phyloP scores from a whole-genome alignment of 2,888 invertebrate genomes.

The Watsonalla binaria region DNA sequence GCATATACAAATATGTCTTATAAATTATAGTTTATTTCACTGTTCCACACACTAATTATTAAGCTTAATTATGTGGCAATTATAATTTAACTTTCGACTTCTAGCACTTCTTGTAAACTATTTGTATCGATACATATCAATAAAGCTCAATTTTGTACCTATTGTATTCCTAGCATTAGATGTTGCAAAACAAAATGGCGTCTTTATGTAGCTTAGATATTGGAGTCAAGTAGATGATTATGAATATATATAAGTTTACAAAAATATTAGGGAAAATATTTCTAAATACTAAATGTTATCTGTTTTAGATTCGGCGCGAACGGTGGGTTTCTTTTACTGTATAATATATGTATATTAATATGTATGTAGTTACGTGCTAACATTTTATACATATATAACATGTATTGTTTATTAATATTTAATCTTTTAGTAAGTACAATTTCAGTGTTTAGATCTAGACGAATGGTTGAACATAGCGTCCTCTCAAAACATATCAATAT shows the following conservation, averaged over 20 bases:
- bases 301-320: no score
- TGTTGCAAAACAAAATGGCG: conserved; percentile 64
- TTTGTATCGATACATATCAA: conserved; percentile 72
- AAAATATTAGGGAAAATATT: conserved; percentile 37
- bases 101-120: conserved; percentile 32
- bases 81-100: background rate
- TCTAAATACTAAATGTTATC: conserved; percentile 40
- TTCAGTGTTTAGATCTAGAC: conserved; percentile 20
- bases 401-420: no score
- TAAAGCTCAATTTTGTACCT: conserved; percentile 77
- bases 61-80: no score
- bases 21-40: no score
- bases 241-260: conserved; percentile 37
- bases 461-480: conserved; percentile 24
- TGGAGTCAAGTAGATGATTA: conserved; percentile 38
- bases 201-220: conserved; percentile 64
- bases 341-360: conserved; percentile 19
- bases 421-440: background rate
- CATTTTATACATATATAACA: background rate
- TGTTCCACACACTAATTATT: no score
- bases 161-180: conserved; percentile 70
- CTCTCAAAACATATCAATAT: conserved; percentile 14
- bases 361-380: background rate
- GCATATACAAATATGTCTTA: no score
- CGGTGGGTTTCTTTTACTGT: conserved; percentile 17